Evolutionary conservation across 2,888 invertebrate species (phyloP), one percentile per base, ranked within the genome.

Genomic region (Macroteleia sp.): DNA sequence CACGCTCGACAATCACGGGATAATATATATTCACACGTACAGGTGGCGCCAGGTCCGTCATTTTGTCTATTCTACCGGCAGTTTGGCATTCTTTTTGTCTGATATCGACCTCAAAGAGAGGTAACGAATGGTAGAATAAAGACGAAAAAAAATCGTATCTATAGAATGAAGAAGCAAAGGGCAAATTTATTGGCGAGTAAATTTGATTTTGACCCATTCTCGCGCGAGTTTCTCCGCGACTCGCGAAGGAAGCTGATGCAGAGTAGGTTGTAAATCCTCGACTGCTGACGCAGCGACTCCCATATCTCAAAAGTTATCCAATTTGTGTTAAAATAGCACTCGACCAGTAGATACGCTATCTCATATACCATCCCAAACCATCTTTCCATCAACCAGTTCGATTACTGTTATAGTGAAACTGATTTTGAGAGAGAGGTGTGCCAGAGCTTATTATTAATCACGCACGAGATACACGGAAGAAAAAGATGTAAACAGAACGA

Each of bases 221-320:
- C 78, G 80, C 71, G 82, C 48, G 46, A 75, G 62, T 75, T 79
- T 59, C 64, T 74, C 56, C 48, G 79, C 73, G 59, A 80, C 74
- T 67, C 69, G 78, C 74, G 81, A 80, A 71, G 76, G 80, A 77
- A 77, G 81, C 81, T 85, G 85, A 87, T 88, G 86, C 84, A 87
- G 87, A 88, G 85, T 89, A 85, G 87, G 83, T 86, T 84, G 87
- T 89, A 89, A 90, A 90, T 90, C 85, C 82, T 87, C 82, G 80
- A 79, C 85, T 83, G 88, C 88, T 89, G 89, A 89, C 88, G 84
- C 87, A 86, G 88, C 88, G 82, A 77, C 84, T 83, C n/a, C 83
- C 85, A 87, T 89, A 88, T 88, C 88, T 89, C 88, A 89, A 89
- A 89, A 89, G 88, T 90, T 90, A 89, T 90, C 87, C 88, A 89